phyloP scores from a whole-genome alignment of 2,113 vertebrate species.

The Gadus macrocephalus region DNA sequence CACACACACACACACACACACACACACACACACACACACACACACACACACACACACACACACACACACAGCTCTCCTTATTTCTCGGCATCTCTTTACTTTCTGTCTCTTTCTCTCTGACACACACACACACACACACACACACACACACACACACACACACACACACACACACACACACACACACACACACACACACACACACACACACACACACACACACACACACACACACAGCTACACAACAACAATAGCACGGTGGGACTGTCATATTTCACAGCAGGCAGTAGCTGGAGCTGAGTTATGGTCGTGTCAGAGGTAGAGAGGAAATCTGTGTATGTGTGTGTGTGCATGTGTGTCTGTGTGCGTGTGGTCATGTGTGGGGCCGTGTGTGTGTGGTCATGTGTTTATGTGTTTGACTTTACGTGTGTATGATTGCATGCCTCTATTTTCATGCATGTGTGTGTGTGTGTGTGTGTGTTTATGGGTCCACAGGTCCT shows the following conservation, averaged over 20 bases:
- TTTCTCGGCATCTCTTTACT: background rate
- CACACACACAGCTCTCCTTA: background rate
- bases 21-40: background rate
- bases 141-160: slow-evolving; percentile 12
- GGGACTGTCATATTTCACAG: slow-evolving; percentile 73
- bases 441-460: background rate
- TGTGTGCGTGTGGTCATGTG: background rate
- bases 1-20: background rate
- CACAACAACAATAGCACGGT: slow-evolving; percentile 43
- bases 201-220: slow-evolving; percentile 6
- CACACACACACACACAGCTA: too few species aligned
- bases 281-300: slow-evolving; percentile 65
- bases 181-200: background rate
- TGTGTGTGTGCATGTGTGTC: slow-evolving; percentile 41
- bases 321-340: slow-evolving; percentile 45
- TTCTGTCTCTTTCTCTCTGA: background rate
- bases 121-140: slow-evolving; percentile 1
- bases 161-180: slow-evolving; percentile 21
- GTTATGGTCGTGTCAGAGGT: slow-evolving; percentile 73
- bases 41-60: background rate
- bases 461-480: slow-evolving; percentile 30
- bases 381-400: slow-evolving; percentile 17
- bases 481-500: slow-evolving; percentile 30
- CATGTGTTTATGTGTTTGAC: slow-evolving; percentile 23
- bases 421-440: background rate